Evolutionary conservation across 2,797 vertebrate genomes (phyloP).

Genomic region (Alectoris magna): DNA sequence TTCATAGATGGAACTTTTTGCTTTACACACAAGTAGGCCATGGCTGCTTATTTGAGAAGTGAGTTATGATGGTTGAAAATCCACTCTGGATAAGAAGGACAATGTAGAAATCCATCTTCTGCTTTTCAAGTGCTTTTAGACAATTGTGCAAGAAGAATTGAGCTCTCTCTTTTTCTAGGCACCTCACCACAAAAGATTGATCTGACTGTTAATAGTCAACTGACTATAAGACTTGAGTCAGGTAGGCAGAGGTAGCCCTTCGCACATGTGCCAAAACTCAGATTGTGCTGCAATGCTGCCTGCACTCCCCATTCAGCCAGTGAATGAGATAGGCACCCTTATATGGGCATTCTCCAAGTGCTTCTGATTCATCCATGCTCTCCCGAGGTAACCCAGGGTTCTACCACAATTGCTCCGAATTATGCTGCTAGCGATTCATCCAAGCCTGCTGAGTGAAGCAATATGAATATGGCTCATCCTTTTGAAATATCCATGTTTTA

Average conservation of each 20-base stretch:
- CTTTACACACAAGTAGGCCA: not conserved
- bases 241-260: not conserved
- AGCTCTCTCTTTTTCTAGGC: not conserved
- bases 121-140: not conserved
- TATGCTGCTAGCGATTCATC: not conserved
- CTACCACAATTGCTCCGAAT: not conserved
- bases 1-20: not conserved
- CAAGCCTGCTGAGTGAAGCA: not conserved
- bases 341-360: fast-evolving
- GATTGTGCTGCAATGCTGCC: not conserved
- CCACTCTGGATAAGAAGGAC: not conserved
- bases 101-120: not conserved
- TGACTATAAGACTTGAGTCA: not conserved
- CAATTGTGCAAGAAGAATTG: not conserved
- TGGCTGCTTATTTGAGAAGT: not conserved
- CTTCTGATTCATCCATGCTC: fast-evolving
- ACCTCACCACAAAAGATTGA: not conserved
- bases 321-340: not conserved
- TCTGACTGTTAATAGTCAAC: not conserved
- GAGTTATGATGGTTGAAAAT: not conserved
- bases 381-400: not conserved
- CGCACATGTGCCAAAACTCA: not conserved
- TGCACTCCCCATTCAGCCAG: not conserved
- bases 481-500: not conserved
- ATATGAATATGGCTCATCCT: not conserved